A percentile compares a stretch with the other conserved stretches of the same genome.
These are phyloP conservation scores for Hypselothyrea guttata DNA, from an alignment of 2,888 invertebrate species.

Conservation along the genomic window DNA sequence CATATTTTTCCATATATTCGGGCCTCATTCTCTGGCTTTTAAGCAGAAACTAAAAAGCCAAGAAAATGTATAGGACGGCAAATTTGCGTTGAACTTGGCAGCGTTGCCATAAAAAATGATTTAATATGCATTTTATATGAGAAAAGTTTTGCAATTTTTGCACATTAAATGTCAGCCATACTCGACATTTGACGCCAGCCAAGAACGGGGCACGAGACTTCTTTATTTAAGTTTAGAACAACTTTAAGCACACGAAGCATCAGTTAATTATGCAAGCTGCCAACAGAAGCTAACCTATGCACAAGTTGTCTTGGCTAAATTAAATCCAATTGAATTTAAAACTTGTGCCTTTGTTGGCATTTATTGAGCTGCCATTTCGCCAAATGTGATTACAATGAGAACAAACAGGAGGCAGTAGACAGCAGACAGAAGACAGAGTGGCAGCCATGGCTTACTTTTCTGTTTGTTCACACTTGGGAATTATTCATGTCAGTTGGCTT, in stretches of 20 bases:
- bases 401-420: too few species aligned
- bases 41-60: conserved; percentile 45
- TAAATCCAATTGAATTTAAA: conserved; percentile 70
- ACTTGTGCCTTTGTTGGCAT: conserved; percentile 46
- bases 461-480: conserved; percentile 44
- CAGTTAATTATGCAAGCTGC: conserved; percentile 44
- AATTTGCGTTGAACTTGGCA: conserved; percentile 45
- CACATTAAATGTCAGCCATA: conserved; percentile 61
- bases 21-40: not conserved
- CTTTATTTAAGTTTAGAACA: conserved; percentile 7
- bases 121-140: conserved; percentile 75
- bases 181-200: conserved; percentile 61
- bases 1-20: conserved; percentile 21
- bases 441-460: conserved; percentile 2
- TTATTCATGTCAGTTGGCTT: conserved; percentile 62
- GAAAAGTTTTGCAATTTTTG: conserved; percentile 76
- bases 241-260: conserved; percentile 21
- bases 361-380: conserved; percentile 56
- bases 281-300: conserved; percentile 20
- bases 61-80: conserved; percentile 40
- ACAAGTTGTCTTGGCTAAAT: conserved; percentile 47
- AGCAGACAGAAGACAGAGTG: too few species aligned
- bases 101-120: conserved; percentile 71
- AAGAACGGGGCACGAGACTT: not conserved
- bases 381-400: conserved; percentile 71